Percentiles rank a stretch among this genome's conserved stretches.
Evolutionary conservation across 2,113 vertebrate species (phyloP).

Genomic region (Nyctibius bracteatus): DNA sequence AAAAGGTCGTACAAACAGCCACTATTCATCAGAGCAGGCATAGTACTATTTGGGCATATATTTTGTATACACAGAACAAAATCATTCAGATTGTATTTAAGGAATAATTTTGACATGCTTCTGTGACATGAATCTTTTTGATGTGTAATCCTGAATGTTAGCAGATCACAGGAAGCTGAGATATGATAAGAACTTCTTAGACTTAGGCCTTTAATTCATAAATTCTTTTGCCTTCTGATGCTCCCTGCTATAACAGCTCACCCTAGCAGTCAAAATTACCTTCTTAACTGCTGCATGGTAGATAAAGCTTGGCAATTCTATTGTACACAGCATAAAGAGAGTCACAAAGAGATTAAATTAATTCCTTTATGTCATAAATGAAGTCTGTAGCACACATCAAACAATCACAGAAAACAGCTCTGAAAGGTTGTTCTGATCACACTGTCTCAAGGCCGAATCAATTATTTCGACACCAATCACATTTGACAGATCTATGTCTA

Average conservation of each 20-base stretch:
- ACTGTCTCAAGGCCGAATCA: neutral
- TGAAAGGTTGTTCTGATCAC: neutral
- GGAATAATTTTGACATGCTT: neutral
- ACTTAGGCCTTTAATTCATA: constrained; percentile 5
- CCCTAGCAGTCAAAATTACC: constrained; percentile 16
- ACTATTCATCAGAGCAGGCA: neutral
- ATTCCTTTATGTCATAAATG: constrained; percentile 1
- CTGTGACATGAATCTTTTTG: neutral
- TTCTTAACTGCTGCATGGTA: constrained; percentile 9
- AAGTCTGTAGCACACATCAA: neutral
- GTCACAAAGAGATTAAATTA: constrained; percentile 29
- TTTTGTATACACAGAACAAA: neutral
- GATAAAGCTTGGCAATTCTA: constrained; percentile 24
- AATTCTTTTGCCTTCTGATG: constrained; percentile 6
- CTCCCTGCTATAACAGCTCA: neutral
- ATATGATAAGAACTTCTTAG: neutral
- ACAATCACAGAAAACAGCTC: neutral
- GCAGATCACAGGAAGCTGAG: constrained; percentile 18
- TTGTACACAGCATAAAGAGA: constrained; percentile 9
- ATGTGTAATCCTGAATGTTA: neutral
- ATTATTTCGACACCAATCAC: neutral
- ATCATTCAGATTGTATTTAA: neutral
- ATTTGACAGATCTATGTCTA: neutral
- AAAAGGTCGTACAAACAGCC: neutral
- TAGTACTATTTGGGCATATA: neutral